Conservation (phyloP, 2,888 invertebrate species). For the Callyntrura guangdongensis region DNA sequence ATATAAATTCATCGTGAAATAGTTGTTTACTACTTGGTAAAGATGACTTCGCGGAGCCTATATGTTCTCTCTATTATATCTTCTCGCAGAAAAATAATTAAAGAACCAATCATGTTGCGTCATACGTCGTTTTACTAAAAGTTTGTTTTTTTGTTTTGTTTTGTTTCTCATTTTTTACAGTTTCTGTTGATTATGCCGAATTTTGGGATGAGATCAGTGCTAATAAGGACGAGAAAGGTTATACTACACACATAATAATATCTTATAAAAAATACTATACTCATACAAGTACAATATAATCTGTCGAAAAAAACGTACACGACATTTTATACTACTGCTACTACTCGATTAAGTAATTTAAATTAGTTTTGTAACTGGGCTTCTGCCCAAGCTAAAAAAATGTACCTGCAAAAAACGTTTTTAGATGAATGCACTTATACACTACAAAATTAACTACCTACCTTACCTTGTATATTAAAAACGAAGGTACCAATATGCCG, state of each 20-base stretch:
- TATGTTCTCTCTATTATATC: too few relatives aligned
- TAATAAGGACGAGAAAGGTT: constrained; percentile 84
- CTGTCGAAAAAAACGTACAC: background rate
- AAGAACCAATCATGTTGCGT: background rate
- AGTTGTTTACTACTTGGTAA: background rate
- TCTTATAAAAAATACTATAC: constrained; percentile 26
- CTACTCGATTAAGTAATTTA: background rate
- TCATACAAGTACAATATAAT: background rate
- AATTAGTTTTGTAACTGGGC: too few relatives aligned
- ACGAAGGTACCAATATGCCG: background rate
- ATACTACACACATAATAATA: constrained; percentile 65
- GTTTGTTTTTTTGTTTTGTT: constrained; percentile 79
- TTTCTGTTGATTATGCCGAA: constrained; percentile 84
- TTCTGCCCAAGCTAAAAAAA: background rate
- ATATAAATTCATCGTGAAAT: too few relatives aligned
- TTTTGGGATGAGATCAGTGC: constrained; percentile 84
- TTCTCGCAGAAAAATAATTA: too few relatives aligned
- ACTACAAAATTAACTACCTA: background rate
- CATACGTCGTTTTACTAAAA: constrained; percentile 71
- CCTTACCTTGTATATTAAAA: background rate
- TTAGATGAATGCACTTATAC: background rate
- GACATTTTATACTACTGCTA: background rate
- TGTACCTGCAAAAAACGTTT: background rate
- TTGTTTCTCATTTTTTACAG: constrained; percentile 81
- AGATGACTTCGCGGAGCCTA: too few relatives aligned